Evolutionary conservation across 2,888 invertebrate species (phyloP).

Genomic region (Biston stratarius): DNA sequence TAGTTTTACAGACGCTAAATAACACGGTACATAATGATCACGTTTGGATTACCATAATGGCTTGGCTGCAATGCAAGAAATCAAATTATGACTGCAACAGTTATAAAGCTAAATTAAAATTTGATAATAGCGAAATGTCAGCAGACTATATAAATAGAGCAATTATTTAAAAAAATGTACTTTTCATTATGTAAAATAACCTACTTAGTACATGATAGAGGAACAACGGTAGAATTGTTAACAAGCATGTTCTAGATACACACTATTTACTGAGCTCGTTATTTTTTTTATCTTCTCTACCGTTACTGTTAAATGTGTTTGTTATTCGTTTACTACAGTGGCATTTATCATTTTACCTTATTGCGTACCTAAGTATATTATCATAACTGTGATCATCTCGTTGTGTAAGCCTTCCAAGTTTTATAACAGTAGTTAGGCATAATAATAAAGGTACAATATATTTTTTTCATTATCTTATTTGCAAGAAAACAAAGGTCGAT

Average conservation of each 20-base stretch:
- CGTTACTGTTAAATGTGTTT: slow-evolving; percentile 49
- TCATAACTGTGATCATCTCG: slow-evolving; percentile 6
- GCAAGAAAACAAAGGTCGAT: background rate
- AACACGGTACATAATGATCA: slow-evolving; percentile 35
- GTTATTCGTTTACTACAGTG: slow-evolving; percentile 33
- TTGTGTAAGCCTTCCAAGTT: background rate
- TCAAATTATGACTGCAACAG: slow-evolving; percentile 22
- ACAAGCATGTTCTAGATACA: slow-evolving; percentile 60
- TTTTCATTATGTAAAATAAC: slow-evolving; percentile 14
- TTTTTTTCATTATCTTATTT: background rate
- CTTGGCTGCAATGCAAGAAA: slow-evolving; percentile 32
- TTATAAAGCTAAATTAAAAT: background rate
- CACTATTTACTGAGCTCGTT: slow-evolving; percentile 59
- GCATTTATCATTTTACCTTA: slow-evolving; percentile 30
- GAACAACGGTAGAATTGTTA: slow-evolving; percentile 53
- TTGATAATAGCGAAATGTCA: slow-evolving; percentile 1
- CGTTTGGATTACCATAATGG: slow-evolving; percentile 49
- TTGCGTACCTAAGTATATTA: slow-evolving; percentile 4
- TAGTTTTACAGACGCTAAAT: slow-evolving; percentile 33
- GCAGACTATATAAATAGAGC: background rate
- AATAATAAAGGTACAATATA: background rate
- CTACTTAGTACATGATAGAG: slow-evolving; percentile 40
- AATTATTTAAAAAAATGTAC: slow-evolving; percentile 1
- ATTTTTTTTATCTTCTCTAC: slow-evolving; percentile 61
- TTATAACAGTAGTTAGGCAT: background rate